Base-by-base conservation (phyloP, 2,888 invertebrate genomes). In the Blastobasis lacticolella region DNA sequence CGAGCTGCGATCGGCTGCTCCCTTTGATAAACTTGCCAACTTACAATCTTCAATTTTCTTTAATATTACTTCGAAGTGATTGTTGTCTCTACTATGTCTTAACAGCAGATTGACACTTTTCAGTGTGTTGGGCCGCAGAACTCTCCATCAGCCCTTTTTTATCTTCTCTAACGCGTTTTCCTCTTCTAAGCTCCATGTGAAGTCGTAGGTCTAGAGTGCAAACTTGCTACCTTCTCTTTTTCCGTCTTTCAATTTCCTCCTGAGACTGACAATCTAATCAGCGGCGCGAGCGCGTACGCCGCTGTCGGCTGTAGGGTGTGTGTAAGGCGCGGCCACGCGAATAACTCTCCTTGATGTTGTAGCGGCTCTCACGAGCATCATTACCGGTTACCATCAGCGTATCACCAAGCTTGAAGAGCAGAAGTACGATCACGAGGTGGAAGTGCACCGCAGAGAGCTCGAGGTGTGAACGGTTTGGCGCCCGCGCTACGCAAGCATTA, bases 341-440 rank as follows among this genome's bases (percentile, higher is more conserved):
- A 75, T 88, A 87, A 88, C 71, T 59, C 60, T 73, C 81, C 67
- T 87, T 88, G 81, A 81, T 88, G 71, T 89, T 88, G 65, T 89
- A 92, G 92, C 91, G 71, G 89, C 85, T 88, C 90, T 92, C 80
- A 92, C 91, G 89, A 91, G 91, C 87, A 89, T 91, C 89, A 86
- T 92, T 81, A 92, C 90, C 90, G 91, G 92, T 79, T 95, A 96
- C 90, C 93, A 97, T 90, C 91, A 92, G 78, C 93, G 94, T 90
- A 94, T 96, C 88, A 88, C 81, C 81, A 90, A 90, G 75, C 92
- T 97, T 83, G 96, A 97, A 89, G 93, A 94, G 84, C 92, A 94
- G 90, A 98, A 98, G 92, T 98, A 96, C 92, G 99, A 99, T 92
- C 93, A 97, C 91, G 99, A 99, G 91, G 92, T 94, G 90, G 96